These are phyloP conservation scores for Eustalomyia histrio DNA, from an alignment of 2,888 invertebrate genomes.

Conservation along the genomic window DNA sequence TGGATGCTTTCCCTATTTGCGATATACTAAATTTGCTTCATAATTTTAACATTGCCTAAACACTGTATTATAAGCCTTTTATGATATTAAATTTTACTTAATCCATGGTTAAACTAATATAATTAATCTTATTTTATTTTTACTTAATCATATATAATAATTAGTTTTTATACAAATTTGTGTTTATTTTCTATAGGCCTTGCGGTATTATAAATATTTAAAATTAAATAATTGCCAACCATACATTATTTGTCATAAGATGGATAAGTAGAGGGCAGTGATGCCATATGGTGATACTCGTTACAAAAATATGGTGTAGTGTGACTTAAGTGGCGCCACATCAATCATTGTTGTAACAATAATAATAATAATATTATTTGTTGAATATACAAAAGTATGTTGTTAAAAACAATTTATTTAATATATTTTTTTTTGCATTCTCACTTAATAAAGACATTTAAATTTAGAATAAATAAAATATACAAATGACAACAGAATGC, in stretches of 20 bases:
- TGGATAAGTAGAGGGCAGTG: background rate
- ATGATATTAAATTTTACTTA: too few relatives aligned
- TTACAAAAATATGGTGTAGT: background rate
- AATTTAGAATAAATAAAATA: background rate
- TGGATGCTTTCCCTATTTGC: too few relatives aligned
- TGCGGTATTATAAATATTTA: background rate
- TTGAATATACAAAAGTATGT: conserved; percentile 19
- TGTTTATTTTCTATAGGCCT: background rate
- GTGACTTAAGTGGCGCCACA: conserved; percentile 60
- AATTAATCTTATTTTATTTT: conserved; percentile 52
- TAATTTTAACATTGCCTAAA: too few relatives aligned
- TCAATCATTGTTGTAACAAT: conserved; percentile 58
- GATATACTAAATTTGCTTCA: too few relatives aligned
- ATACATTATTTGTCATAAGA: background rate
- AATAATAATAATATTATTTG: conserved; percentile 35
- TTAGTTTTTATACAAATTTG: background rate
- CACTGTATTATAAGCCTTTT: too few relatives aligned
- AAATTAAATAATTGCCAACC: background rate
- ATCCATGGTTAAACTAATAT: conserved; percentile 47
- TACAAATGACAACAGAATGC: background rate
- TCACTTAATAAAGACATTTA: background rate
- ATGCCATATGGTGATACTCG: background rate
- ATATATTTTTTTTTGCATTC: background rate
- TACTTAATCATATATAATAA: conserved; percentile 43
- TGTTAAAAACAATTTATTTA: background rate